Base-by-base conservation (phyloP, 2,797 vertebrate genomes). In the Sebastes kiyomatsui region DNA sequence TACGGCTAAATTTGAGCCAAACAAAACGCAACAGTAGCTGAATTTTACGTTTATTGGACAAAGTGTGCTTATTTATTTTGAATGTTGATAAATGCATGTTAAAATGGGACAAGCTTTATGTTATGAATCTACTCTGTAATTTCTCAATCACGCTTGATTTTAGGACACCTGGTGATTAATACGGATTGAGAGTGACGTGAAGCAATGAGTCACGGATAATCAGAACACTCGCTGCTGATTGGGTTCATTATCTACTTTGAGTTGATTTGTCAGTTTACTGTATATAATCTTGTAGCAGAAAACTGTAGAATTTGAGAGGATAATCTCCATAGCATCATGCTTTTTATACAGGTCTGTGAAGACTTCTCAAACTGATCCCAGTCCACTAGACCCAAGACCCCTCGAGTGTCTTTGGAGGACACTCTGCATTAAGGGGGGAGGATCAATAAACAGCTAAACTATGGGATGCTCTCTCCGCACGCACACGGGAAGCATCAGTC, bases 401-500 rank as follows among this genome's bases (percentile, higher is more conserved):
- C n/a, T 54, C 2, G 1, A 67, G 30, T 52, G 60, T 66, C 20
- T 72, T 56, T 72, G 27, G 27, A 77, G 35, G 25, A 32, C 23
- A 54, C 30, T 69, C 7, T 61, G 58, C 22, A 75, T 73, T 59
- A 58, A 73, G n/a, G 16, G 18, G 18, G 33, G 9, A 27, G n/a
- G n/a, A 68, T 86, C 67, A 67, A 76, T 58, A 72, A 72, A 46
- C 33, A 61, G 52, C 61, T 55, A 72, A 60, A 77, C 61, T 70
- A 65, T n/a, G 55, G 10, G 67, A 23, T 56, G 52, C 22, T 6
- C 60, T 77, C 54, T 77, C 6, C 8, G 28, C 30, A 30, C 28
- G 11, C 27, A 56, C 25, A 14, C 22, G 11, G 38, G 42, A 67
- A 72, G 62, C 32, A n/a, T 28, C 12, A 6, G 18, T 20, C 13